Base-by-base conservation (phyloP, 2,888 invertebrate genomes). In the Orthonevra nobilis region DNA sequence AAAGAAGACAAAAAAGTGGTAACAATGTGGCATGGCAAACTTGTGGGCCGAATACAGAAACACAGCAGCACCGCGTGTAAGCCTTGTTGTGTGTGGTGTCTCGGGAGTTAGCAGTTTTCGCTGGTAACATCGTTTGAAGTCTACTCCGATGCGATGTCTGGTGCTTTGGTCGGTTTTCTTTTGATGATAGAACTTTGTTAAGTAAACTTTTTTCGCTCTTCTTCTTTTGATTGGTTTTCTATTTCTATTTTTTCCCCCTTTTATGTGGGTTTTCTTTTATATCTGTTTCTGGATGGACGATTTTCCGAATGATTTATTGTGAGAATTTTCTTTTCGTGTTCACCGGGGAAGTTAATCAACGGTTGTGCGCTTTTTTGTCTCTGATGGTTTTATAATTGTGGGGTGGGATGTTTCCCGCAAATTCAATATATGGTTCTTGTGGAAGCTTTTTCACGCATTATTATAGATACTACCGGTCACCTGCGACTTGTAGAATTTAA, bases 141-240 rank as follows among this genome's bases (percentile, higher is more conserved):
- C 38, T 20, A 23, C 60, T 46, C 34, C 34, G 20, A 26, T 60
- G n/a, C n/a, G 34, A 9, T 32, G 46, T 34, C n/a, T 32, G 42
- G 12, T 28, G 38, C n/a, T n/a, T 32, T 15, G 46, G 20, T 38
- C 54, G 66, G 56, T 34, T 36, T 56, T 20, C 36, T 32, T 56
- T 66, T 56, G 61, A 66, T 66, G 56, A 26, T 40, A 50, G 48
- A 54, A 52, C 52, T 52, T 42, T 66, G 64, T 32, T 64, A 40
- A 15, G 20, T 23, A 52, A 52, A 64, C 64, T 50, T 50, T 52
- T 38, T 42, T 42, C 15, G 2, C 26, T 19, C 6, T 32, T 42
- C 34, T 42, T 56, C 56, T 46, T 44, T 46, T 46, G 34, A 54
- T 56, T 66, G 64, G 42, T 46, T 56, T 66, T 46, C 36, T 36